Evolutionary conservation across 1,140 invertebrate species (phyloP).

Genomic region (Drosophila insularis): DNA sequence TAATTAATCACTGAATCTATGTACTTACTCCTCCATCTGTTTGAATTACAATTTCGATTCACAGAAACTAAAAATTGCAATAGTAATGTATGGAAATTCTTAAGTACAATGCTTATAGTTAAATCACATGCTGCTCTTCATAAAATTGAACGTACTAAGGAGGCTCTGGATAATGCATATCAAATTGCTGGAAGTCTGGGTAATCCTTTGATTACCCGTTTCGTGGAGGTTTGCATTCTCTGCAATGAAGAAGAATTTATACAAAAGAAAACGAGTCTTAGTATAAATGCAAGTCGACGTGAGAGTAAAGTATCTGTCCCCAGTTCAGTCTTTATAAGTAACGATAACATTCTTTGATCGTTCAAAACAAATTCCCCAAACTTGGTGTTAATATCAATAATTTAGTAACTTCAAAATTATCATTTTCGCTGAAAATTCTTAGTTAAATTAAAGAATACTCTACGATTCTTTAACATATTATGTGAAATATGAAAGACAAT

Average conservation of each 20-base stretch:
- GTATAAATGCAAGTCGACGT: conserved; percentile 23
- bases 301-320: conserved; percentile 4
- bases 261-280: conserved; percentile 36
- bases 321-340: conserved; percentile 1
- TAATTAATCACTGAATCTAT: background rate
- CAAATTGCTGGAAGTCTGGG: conserved; percentile 35
- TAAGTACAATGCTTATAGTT: conserved; percentile 56
- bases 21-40: background rate
- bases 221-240: conserved; percentile 41
- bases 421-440: background rate
- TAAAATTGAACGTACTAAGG: conserved; percentile 59
- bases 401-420: background rate
- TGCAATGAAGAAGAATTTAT: conserved; percentile 53
- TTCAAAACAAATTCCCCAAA: background rate
- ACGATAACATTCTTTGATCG: conserved; percentile 6
- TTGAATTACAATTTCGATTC: background rate
- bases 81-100: conserved; percentile 61
- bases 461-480: too few species aligned
- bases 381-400: background rate
- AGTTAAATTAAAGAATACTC: background rate
- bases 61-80: conserved; percentile 61
- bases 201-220: conserved; percentile 26
- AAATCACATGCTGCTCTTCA: conserved; percentile 63
- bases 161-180: conserved; percentile 39
- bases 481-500: too few species aligned